Evolutionary conservation across 2,888 invertebrate genomes (phyloP), one percentile per base, ranked within the genome.

Genomic region (Caenorhabditis virilis): DNA sequence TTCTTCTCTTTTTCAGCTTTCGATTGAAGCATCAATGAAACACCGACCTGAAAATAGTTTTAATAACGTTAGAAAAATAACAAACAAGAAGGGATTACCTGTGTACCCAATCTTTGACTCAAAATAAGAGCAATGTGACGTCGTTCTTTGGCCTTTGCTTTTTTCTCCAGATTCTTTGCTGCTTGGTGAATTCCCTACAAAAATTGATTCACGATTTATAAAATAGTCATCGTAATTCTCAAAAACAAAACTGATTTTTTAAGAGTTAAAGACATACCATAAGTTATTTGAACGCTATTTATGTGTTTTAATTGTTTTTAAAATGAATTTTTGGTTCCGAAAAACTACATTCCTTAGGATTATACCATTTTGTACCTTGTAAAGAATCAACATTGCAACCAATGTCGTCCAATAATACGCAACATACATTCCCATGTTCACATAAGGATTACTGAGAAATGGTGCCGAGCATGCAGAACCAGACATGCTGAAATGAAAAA

Each of bases 351-450:
- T n/a, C n/a, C n/a, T n/a, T n/a, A n/a, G n/a, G n/a, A n/a, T 26
- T 26, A 20, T 45, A 38, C 38, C 35, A 47, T 27, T 15, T 18
- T 9, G 25, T 39, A 76, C 80, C 73, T 80, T 79, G 60, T 83
- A 83, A 15, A 83, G 69, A 41, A 83, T 80, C 11, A 82, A 64
- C 78, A 83, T 82, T 6, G 82, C 83, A 7, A 82, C 72, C 7
- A 83, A 66, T 7, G 82, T 82, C 16, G 79, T 78, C 82, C 82
- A 82, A 59, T 81, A 83, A 66, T 83, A 83, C 16, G 70, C 74
- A 9, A 83, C 72, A 54, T 83, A 83, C 81, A 83, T 79, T 23
- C 78, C 73, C 80, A 82, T 82, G 55, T 83, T 83, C 27, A 83
- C 82, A 59, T 77, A 81, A 2, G 82, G 82, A 59, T 83, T 79